Conservation (phyloP, 2,113 vertebrate genomes). For the Sebastes schlegelii region DNA sequence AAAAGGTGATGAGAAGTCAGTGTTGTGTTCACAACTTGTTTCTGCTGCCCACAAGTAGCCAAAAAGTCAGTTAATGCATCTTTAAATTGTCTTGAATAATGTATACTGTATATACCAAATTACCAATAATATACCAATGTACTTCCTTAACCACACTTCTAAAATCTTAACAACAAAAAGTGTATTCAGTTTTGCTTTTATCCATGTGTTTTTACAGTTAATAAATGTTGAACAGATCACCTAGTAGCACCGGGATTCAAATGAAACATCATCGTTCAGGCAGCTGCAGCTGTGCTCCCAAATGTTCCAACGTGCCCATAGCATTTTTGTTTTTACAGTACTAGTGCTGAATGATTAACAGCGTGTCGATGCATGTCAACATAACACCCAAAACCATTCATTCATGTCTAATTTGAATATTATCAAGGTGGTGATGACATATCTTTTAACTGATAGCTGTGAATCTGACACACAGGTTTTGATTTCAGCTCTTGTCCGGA, state of each 20-base stretch:
- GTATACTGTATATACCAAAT: neutral
- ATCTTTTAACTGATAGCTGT: constrained; percentile 13
- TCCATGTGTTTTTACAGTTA: neutral
- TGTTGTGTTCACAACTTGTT: too few species aligned
- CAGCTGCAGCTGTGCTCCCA: neutral
- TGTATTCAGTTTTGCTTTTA: neutral
- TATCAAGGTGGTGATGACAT: neutral
- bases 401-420: neutral
- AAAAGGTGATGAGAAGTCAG: too few species aligned
- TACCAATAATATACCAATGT: neutral
- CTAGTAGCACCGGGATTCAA: neutral
- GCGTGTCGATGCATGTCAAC: too few species aligned
- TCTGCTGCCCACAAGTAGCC: neutral
- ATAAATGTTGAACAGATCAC: neutral
- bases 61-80: neutral
- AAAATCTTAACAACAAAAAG: neutral
- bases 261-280: neutral
- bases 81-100: neutral
- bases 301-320: neutral
- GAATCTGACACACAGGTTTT: constrained; percentile 73
- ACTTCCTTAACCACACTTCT: neutral
- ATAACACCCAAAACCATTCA: neutral
- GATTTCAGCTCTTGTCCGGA: constrained; percentile 81
- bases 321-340: neutral
- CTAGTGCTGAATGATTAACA: neutral